Conservation (phyloP, 2,113 vertebrate species). For the Camarhynchus parvulus region DNA sequence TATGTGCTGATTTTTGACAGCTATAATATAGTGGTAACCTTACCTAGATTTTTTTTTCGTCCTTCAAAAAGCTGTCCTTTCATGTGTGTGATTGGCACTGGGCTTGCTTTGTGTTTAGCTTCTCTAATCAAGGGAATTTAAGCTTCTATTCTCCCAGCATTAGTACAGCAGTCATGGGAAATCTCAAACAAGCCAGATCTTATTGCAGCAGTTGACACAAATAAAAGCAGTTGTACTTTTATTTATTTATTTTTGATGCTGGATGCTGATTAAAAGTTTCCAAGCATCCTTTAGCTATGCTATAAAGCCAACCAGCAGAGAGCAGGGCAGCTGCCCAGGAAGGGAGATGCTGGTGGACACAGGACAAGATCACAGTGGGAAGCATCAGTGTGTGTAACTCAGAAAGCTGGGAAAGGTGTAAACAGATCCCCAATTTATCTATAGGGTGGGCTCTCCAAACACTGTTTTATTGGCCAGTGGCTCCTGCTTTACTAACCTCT, state of each 20-base stretch:
- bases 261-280: conserved; percentile 74
- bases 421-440: conserved; percentile 76
- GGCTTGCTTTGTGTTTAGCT: conserved; percentile 59
- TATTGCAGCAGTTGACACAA: conserved; percentile 66
- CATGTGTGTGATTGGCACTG: conserved; percentile 50
- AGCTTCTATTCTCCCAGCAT: conserved; percentile 54
- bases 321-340: conserved; percentile 23
- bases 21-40: conserved; percentile 29
- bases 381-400: conserved; percentile 53
- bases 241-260: conserved; percentile 77
- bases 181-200: conserved; percentile 62
- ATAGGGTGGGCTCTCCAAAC: conserved; percentile 74
- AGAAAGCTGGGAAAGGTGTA: conserved; percentile 72
- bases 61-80: conserved; percentile 45
- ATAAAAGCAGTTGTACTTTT: conserved; percentile 62
- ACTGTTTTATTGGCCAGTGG: conserved; percentile 83
- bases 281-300: conserved; percentile 42
- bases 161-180: conserved; percentile 61
- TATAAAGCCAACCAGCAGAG: conserved; percentile 40
- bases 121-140: conserved; percentile 65
- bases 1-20: conserved; percentile 41
- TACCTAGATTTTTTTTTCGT: conserved; percentile 24
- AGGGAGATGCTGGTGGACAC: conserved; percentile 19
- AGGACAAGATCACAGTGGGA: conserved; percentile 63
- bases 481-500: conserved; percentile 90